Evolutionary conservation across 2,797 vertebrate genomes (phyloP).

Genomic region (Melanotaenia boesemani): DNA sequence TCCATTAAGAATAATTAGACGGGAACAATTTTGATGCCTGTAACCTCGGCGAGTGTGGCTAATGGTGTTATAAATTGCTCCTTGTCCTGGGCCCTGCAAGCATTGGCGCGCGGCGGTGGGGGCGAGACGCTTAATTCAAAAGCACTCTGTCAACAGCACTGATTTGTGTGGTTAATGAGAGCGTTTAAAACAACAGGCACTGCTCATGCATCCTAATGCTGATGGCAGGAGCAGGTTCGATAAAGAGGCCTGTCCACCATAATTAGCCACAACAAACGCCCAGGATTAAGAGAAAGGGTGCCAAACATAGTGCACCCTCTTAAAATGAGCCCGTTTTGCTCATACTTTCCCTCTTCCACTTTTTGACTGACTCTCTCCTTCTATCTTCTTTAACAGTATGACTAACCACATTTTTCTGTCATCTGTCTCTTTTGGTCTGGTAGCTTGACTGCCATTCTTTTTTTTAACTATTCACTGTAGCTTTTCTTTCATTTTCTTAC

Average conservation of each 20-base stretch:
- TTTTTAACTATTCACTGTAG: constrained; percentile 34
- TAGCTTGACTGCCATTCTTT: constrained; percentile 45
- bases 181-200: constrained; percentile 99
- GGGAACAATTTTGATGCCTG: constrained; percentile 99
- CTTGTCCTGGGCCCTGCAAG: constrained; percentile 97
- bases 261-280: constrained; percentile 96
- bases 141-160: constrained; percentile 99
- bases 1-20: constrained; percentile 99
- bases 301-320: constrained; percentile 59
- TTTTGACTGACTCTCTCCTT: constrained; percentile 46
- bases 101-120: constrained; percentile 77
- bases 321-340: constrained; percentile 68
- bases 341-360: constrained; percentile 36
- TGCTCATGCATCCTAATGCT: constrained; percentile 99
- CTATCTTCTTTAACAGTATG: constrained; percentile 42
- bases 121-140: constrained; percentile 99
- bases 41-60: constrained; percentile 99
- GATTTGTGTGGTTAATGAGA: constrained; percentile 99
- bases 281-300: constrained; percentile 87
- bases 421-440: constrained; percentile 41
- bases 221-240: constrained; percentile 97
- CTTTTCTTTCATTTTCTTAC: constrained; percentile 9
- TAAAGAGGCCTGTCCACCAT: constrained; percentile 99
- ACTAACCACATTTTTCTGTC: constrained; percentile 45
- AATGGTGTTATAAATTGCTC: constrained; percentile 99